These are phyloP conservation scores for Dreissena polymorpha DNA, from an alignment of 1,140 invertebrate species.

Conservation along the genomic window DNA sequence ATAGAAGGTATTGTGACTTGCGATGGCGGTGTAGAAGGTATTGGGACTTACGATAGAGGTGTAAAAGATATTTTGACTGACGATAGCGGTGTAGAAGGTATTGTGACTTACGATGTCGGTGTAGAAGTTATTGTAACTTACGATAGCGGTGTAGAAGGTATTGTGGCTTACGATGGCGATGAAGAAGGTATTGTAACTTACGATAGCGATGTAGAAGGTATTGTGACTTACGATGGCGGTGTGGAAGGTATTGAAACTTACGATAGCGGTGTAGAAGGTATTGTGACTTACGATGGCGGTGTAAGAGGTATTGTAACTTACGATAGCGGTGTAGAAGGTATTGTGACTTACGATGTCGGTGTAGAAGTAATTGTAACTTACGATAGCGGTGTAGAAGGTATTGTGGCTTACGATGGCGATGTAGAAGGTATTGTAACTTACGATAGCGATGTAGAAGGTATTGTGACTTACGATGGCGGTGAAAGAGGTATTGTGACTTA, in stretches of 20 bases:
- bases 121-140: slow-evolving; percentile 53
- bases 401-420: slow-evolving; percentile 47
- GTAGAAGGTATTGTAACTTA: slow-evolving; percentile 51
- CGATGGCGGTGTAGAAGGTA: slow-evolving; percentile 52
- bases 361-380: slow-evolving; percentile 53
- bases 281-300: slow-evolving; percentile 49
- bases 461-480: slow-evolving; percentile 49
- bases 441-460: slow-evolving; percentile 51
- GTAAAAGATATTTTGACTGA: slow-evolving; percentile 51
- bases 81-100: slow-evolving; percentile 52
- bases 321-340: slow-evolving; percentile 52
- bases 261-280: slow-evolving; percentile 52
- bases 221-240: slow-evolving; percentile 49
- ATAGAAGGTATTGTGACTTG: slow-evolving; percentile 50
- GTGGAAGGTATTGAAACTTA: slow-evolving; percentile 50
- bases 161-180: slow-evolving; percentile 47
- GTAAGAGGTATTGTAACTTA: slow-evolving; percentile 49
- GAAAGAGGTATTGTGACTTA: too few relatives aligned
- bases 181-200: slow-evolving; percentile 50
- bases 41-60: slow-evolving; percentile 47
- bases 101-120: slow-evolving; percentile 48
- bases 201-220: slow-evolving; percentile 51
- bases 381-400: slow-evolving; percentile 52
- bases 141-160: slow-evolving; percentile 52
- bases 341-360: slow-evolving; percentile 48